A percentile compares a stretch with the other conserved stretches of the same genome.
Evolutionary conservation across 2,113 vertebrate species (phyloP).

Genomic region (Baryphthengus martii): DNA sequence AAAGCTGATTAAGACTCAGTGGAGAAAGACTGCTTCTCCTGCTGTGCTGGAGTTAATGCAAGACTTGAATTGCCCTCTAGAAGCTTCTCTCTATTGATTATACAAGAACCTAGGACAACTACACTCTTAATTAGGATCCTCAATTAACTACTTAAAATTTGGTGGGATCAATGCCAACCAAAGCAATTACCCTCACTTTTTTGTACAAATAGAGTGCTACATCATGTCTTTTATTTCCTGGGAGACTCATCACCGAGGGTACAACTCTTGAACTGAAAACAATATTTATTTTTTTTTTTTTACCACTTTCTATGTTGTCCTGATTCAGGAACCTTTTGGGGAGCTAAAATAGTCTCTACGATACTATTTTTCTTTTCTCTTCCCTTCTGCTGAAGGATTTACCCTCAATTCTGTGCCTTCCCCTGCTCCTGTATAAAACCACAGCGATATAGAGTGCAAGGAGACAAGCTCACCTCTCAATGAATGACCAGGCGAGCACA

Average conservation of each 20-base stretch:
- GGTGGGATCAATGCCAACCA: background rate
- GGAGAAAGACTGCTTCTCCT: background rate
- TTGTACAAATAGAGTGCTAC: background rate
- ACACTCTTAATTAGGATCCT: background rate
- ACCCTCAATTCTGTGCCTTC: background rate
- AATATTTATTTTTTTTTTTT: no score
- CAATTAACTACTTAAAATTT: conserved; percentile 22
- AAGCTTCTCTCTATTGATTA: background rate
- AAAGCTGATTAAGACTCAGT: background rate
- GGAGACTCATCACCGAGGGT: background rate
- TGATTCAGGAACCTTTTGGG: background rate
- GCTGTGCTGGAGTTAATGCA: background rate
- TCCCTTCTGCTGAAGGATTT: background rate
- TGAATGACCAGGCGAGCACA: background rate
- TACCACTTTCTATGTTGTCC: background rate
- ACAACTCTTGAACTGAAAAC: background rate
- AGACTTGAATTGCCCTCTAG: background rate
- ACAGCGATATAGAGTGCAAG: background rate
- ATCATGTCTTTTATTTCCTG: background rate
- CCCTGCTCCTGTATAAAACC: background rate
- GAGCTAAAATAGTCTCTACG: background rate
- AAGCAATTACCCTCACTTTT: background rate
- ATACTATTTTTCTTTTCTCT: background rate
- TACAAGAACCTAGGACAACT: background rate
- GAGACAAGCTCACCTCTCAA: background rate